phyloP scores from a whole-genome alignment of 2,113 vertebrate genomes.

The Nansenia antarctica region DNA sequence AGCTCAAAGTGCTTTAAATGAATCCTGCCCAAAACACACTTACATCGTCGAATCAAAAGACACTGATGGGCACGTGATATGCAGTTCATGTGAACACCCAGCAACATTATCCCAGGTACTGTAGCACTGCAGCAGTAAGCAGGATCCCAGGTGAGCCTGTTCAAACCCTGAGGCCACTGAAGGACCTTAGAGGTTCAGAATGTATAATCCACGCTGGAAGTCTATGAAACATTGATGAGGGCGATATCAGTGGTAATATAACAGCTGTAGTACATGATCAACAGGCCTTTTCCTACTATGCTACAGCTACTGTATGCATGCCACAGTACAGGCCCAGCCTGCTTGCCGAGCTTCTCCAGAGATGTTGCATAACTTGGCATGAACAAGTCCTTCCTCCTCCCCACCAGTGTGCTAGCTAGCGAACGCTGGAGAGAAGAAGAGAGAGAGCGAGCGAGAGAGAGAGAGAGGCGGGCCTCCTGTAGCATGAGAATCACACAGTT shows the following conservation, averaged over 20 bases:
- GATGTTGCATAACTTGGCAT: constrained; percentile 74
- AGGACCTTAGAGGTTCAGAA: background rate
- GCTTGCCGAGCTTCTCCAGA: constrained; percentile 65
- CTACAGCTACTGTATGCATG: constrained; percentile 52
- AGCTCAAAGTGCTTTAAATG: too few relatives aligned
- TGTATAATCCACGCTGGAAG: constrained; percentile 11
- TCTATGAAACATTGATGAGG: constrained; percentile 56
- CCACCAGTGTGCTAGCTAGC: too few relatives aligned
- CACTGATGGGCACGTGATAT: too few relatives aligned
- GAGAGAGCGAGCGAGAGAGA: constrained; percentile 32
- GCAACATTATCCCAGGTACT: too few relatives aligned
- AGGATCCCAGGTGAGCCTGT: background rate
- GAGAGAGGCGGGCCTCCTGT: constrained; percentile 64
- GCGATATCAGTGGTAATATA: constrained; percentile 52
- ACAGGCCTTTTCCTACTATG: constrained; percentile 52
- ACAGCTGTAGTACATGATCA: constrained; percentile 55
- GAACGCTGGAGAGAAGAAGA: background rate
- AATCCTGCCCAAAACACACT: too few relatives aligned
- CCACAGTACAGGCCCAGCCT: constrained; percentile 20
- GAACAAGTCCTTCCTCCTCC: constrained; percentile 71
- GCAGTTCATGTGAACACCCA: too few relatives aligned
- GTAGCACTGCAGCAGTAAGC: too few relatives aligned
- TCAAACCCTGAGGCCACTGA: background rate
- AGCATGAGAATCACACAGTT: constrained; percentile 42
- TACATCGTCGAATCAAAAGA: too few relatives aligned